These are phyloP conservation scores for Drosophila bipectinata DNA, from an alignment of 1,140 invertebrate species.

Conservation along the genomic window DNA sequence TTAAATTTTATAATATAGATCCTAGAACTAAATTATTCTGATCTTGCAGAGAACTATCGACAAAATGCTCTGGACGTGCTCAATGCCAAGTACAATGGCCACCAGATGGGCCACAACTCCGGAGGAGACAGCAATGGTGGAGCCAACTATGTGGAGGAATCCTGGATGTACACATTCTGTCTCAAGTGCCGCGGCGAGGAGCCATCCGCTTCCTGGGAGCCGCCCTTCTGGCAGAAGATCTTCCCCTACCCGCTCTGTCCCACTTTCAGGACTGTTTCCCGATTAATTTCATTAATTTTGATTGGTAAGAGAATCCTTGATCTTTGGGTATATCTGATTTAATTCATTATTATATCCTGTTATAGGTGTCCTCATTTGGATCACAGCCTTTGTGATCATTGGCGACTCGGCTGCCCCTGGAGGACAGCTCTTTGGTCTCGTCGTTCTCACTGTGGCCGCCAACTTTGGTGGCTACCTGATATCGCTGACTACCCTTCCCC, in stretches of 20 bases:
- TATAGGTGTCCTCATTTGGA: conserved; percentile 89
- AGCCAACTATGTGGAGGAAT: conserved; percentile 74
- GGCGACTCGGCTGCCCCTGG: conserved; percentile 90
- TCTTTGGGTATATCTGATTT: neutral
- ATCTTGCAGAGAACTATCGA: conserved; percentile 57
- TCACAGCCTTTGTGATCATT: conserved; percentile 89
- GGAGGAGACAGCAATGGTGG: conserved; percentile 34
- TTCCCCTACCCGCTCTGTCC: conserved; percentile 93
- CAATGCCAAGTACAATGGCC: conserved; percentile 68
- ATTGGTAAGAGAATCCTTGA: conserved; percentile 85
- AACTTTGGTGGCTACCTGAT: conserved; percentile 92
- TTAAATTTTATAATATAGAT: neutral
- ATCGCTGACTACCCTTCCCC: conserved; percentile 91
- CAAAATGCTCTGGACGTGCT: conserved; percentile 65
- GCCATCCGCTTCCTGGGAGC: conserved; percentile 89
- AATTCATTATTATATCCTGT: neutral
- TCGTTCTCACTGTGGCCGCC: conserved; percentile 89
- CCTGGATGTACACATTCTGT: conserved; percentile 82
- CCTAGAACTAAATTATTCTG: neutral
- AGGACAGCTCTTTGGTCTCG: conserved; percentile 92
- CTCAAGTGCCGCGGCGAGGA: conserved; percentile 85
- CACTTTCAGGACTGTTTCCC: conserved; percentile 90
- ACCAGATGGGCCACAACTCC: conserved; percentile 41
- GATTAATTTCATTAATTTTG: conserved; percentile 88
- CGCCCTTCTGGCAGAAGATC: conserved; percentile 89